Evolutionary conservation across 23 tunicate species (phyloP), one percentile per base, ranked within the genome.

Genomic region (Ascidia mentula): DNA sequence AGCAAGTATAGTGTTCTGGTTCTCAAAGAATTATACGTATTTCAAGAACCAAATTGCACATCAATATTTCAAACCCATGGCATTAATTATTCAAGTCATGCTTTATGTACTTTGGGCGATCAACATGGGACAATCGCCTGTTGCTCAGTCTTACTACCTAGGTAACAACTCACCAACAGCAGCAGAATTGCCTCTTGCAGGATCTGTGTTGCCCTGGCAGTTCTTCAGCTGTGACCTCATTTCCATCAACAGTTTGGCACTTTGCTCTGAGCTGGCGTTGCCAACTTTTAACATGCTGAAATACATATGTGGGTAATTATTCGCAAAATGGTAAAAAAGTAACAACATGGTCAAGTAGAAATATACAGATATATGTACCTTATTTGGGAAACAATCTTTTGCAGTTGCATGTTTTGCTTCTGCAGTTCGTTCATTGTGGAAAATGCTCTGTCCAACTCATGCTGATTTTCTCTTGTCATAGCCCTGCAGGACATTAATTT

Each of bases 361-460:
- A 37, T 60, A 79, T 20, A 37, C 24, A 37, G 3, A 75, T 60
- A 79, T 12, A 34, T 24, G 12, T 73, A 82, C 87, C 80, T 74
- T 28, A 82, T 40, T 82, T 82, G 39, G 46, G 69, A 38, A 74
- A 77, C 74, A 22, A 82, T 74, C 22, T 82, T 77, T 36, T 36
- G 74, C 45, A 82, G 31, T 59, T 82, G 80, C 32, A 0, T 7
- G 46, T 82, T 82, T 35, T 82, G 87, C 32, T 59, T 74, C 38
- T 82, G 71, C 32, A 82, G 74, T 34, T 82, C 87, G 45, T 74
- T 73, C 80, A 82, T 82, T 0, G 75, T 53, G 22, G 36, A 18
- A 5, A 82, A 30, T 18, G 87, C 37, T n/a, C 40, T 17, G 30
- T 75, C 79, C 7, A 40, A 34, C 38, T 75, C 59, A 40, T 40